phyloP scores from a whole-genome alignment of 2,888 invertebrate genomes.

The Osmoderma eremita region DNA sequence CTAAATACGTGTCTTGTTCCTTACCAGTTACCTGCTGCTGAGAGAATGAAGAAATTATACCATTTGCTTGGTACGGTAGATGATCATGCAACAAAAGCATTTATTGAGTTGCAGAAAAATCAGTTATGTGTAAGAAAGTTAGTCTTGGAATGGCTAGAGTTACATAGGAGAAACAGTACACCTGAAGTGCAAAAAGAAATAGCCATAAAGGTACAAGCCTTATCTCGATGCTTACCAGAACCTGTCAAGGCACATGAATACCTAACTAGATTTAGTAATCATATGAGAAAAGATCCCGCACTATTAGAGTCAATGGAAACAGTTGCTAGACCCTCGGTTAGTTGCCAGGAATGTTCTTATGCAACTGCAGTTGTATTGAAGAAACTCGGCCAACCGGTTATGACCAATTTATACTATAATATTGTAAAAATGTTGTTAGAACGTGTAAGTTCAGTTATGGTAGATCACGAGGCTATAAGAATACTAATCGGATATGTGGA shows the following conservation, averaged over 20 bases:
- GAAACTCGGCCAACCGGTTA: slow-evolving; percentile 92
- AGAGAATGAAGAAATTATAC: slow-evolving; percentile 90
- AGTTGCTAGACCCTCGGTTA: slow-evolving; percentile 88
- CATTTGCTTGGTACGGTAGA: slow-evolving; percentile 93
- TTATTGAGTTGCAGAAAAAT: slow-evolving; percentile 92
- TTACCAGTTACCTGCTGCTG: slow-evolving; percentile 84
- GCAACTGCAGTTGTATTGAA: slow-evolving; percentile 87
- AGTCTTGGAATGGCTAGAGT: slow-evolving; percentile 87
- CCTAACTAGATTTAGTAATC: slow-evolving; percentile 81
- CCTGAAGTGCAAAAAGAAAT: slow-evolving; percentile 79
- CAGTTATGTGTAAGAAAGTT: slow-evolving; percentile 85
- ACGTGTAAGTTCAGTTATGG: slow-evolving; percentile 95
- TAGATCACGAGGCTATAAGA: slow-evolving; percentile 88
- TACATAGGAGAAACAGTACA: slow-evolving; percentile 77
- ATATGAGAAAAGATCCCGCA: slow-evolving; percentile 77
- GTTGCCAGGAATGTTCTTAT: slow-evolving; percentile 94
- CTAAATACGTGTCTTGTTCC: slow-evolving; percentile 95
- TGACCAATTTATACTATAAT: slow-evolving; percentile 95
- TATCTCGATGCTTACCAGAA: slow-evolving; percentile 88
- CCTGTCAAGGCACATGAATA: slow-evolving; percentile 92
- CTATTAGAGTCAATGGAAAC: slow-evolving; percentile 85
- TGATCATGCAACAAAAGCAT: slow-evolving; percentile 93
- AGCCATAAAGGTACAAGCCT: slow-evolving; percentile 67
- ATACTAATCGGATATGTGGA: slow-evolving; percentile 72
- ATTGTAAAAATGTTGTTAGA: slow-evolving; percentile 95